Percentiles rank a stretch among this genome's conserved stretches.
Evolutionary conservation across 2,797 vertebrate species (phyloP).

Genomic region (Schizothorax lantsangensis): DNA sequence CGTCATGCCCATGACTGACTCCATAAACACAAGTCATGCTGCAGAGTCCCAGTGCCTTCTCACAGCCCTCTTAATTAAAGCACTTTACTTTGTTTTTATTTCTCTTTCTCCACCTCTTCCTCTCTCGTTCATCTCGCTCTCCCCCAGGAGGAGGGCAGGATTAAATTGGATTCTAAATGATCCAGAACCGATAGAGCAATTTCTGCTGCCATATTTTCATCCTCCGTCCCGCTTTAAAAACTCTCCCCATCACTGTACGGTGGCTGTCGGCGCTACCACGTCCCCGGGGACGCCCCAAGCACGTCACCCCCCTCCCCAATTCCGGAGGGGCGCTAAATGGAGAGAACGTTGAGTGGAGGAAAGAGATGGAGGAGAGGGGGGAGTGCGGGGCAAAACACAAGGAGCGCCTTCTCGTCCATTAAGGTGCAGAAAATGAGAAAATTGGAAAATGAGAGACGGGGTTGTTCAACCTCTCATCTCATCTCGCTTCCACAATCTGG

Average conservation of each 20-base stretch:
- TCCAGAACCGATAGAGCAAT: conserved; percentile 81
- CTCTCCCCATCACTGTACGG: conserved; percentile 67
- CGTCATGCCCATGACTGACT: conserved; percentile 58
- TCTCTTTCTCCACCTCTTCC: conserved; percentile 33
- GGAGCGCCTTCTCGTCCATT: conserved; percentile 60
- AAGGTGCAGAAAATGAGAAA: conserved; percentile 53
- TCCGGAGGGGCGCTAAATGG: conserved; percentile 65
- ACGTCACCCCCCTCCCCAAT: conserved; percentile 64
- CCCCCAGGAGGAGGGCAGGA: conserved; percentile 65
- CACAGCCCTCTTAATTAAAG: conserved; percentile 78
- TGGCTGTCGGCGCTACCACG: conserved; percentile 66
- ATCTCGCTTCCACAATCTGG: conserved; percentile 39
- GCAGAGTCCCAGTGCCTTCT: conserved; percentile 61
- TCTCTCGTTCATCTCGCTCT: conserved; percentile 35
- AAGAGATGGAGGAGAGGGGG: conserved; percentile 43
- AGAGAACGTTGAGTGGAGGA: conserved; percentile 61
- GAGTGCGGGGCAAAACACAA: conserved; percentile 40
- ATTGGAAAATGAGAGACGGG: conserved; percentile 46
- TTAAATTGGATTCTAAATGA: conserved; percentile 86
- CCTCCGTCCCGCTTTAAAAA: conserved; percentile 68
- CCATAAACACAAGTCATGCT: conserved; percentile 64
- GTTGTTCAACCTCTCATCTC: conserved; percentile 53
- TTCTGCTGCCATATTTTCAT: conserved; percentile 74
- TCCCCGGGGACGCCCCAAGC: conserved; percentile 59
- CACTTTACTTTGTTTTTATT: conserved; percentile 77